Percentiles rank a stretch among this genome's conserved stretches.
These are phyloP conservation scores for Suncus etruscus DNA, from an alignment of 2,113 vertebrate genomes.

Conservation along the genomic window DNA sequence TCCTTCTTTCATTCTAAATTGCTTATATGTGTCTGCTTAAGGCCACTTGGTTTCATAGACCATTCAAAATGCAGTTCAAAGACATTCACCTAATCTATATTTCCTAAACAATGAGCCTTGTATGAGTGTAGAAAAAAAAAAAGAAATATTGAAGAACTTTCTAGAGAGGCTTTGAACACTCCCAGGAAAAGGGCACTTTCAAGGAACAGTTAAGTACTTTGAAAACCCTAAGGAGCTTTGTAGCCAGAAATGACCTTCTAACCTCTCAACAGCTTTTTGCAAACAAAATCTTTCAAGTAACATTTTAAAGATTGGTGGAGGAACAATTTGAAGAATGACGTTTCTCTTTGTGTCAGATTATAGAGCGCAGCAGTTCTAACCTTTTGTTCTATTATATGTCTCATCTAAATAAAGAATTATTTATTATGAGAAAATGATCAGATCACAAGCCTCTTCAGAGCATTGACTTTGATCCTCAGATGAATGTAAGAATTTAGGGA, in stretches of 20 bases:
- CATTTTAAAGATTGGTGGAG: constrained; percentile 49
- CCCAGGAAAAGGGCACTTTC: constrained; percentile 62
- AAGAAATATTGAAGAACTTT: constrained; percentile 72
- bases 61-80: constrained; percentile 77
- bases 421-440: constrained; percentile 62
- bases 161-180: constrained; percentile 68
- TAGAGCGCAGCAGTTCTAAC: constrained; percentile 61
- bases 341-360: constrained; percentile 68
- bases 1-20: constrained; percentile 37
- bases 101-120: constrained; percentile 72
- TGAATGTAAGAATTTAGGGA: constrained; percentile 25
- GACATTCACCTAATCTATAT: constrained; percentile 46
- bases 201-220: constrained; percentile 55
- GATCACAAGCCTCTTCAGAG: constrained; percentile 43
- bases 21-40: constrained; percentile 53
- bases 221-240: constrained; percentile 63
- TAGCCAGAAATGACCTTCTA: constrained; percentile 54
- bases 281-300: constrained; percentile 72
- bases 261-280: constrained; percentile 60
- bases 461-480: constrained; percentile 55
- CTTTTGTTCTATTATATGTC: constrained; percentile 57
- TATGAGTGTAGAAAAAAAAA: constrained; percentile 61
- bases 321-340: constrained; percentile 65
- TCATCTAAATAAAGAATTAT: constrained; percentile 75
- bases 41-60: not conserved